A percentile compares a stretch with the other conserved stretches of the same genome.
phyloP scores from a whole-genome alignment of 2,888 invertebrate genomes.

The Hedychridium roseum region DNA sequence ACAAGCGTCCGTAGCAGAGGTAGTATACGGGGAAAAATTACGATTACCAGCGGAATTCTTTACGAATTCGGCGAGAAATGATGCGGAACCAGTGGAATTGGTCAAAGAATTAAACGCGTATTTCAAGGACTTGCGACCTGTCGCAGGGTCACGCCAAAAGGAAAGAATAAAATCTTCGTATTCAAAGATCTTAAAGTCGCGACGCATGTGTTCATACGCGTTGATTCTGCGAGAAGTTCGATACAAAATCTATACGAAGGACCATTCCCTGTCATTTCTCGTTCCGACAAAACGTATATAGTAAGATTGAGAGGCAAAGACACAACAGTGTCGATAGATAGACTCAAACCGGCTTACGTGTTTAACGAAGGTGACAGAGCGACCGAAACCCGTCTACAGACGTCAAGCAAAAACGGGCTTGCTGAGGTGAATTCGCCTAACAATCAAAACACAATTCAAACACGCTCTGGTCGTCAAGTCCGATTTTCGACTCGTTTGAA shows the following conservation, averaged over 20 bases:
- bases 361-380: too few species aligned
- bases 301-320: too few species aligned
- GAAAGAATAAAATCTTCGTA: conserved; percentile 8
- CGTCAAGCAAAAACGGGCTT: too few species aligned
- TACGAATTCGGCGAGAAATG: background rate
- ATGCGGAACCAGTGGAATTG: background rate
- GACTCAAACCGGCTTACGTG: too few species aligned
- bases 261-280: too few species aligned
- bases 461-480: too few species aligned
- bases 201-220: conserved; percentile 24
- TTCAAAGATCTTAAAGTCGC: conserved; percentile 14
- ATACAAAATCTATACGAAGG: conserved; percentile 19
- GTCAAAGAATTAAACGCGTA: background rate
- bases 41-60: conserved; percentile 40
- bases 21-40: conserved; percentile 33
- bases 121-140: background rate
- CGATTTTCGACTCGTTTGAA: too few species aligned
- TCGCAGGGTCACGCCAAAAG: conserved; percentile 1
- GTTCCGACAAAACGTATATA: too few species aligned
- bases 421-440: too few species aligned
- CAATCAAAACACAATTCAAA: too few species aligned
- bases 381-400: too few species aligned
- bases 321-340: too few species aligned
- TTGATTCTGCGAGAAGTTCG: conserved; percentile 11
- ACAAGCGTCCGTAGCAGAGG: conserved; percentile 28